Evolutionary conservation across 2,888 invertebrate species (phyloP).

Genomic region (Caenorhabditis uteleia): DNA sequence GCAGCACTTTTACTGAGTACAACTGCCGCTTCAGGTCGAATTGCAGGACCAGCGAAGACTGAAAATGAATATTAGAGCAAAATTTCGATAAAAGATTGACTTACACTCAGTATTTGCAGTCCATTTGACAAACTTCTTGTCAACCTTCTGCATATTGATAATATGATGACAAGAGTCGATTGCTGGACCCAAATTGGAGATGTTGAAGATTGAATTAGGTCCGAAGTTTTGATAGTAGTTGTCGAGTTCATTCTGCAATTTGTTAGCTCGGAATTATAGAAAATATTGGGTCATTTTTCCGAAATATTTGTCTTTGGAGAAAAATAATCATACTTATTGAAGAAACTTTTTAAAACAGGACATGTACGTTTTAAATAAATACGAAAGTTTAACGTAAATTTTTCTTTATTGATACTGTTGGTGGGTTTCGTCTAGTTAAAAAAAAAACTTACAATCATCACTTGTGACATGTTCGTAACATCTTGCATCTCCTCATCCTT

Average conservation of each 20-base stretch:
- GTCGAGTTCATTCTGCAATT: slow-evolving; percentile 37
- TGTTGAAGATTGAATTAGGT: slow-evolving; percentile 8
- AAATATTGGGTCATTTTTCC: too few species aligned
- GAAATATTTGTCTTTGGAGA: too few species aligned
- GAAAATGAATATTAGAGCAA: not conserved
- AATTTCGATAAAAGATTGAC: not conserved
- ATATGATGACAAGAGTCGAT: slow-evolving; percentile 28
- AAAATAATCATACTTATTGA: too few species aligned
- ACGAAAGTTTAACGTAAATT: not conserved
- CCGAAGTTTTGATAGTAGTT: slow-evolving; percentile 4
- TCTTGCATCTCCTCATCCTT: slow-evolving; percentile 5
- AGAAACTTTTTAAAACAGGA: too few species aligned
- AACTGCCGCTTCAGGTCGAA: slow-evolving; percentile 20
- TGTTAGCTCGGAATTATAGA: too few species aligned
- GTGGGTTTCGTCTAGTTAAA: too few species aligned
- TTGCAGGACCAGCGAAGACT: not conserved
- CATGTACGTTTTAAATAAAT: not conserved
- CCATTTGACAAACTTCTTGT: slow-evolving; percentile 4
- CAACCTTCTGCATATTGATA: slow-evolving; percentile 5
- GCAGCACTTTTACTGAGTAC: slow-evolving; percentile 18
- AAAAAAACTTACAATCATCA: slow-evolving; percentile 22
- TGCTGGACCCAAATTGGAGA: slow-evolving; percentile 9
- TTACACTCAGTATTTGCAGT: slow-evolving; percentile 2
- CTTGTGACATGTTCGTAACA: slow-evolving; percentile 18
- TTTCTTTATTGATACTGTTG: too few species aligned